Percentiles rank a stretch among this genome's conserved stretches.
phyloP scores from a whole-genome alignment of 1,140 invertebrate genomes.

The Musca domestica region DNA sequence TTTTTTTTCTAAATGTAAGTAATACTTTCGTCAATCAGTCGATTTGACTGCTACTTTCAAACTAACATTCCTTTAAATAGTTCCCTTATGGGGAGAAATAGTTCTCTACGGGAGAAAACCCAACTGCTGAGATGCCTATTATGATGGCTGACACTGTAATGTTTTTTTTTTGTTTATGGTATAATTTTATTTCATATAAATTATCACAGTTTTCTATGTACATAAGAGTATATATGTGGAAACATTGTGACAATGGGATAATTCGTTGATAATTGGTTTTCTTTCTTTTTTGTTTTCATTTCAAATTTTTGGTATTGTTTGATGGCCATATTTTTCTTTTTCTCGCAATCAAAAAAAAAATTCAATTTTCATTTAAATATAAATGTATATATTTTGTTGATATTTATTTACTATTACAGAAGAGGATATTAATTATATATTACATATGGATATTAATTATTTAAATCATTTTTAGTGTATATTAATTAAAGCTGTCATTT shows the following conservation, averaged over 20 bases:
- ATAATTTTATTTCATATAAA: too few relatives aligned
- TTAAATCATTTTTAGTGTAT: neutral
- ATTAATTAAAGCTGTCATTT: conserved; percentile 20
- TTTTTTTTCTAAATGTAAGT: too few relatives aligned
- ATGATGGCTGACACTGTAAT: neutral
- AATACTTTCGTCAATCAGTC: too few relatives aligned
- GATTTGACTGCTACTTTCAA: too few relatives aligned
- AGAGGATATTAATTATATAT: neutral
- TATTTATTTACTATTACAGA: conserved; percentile 3
- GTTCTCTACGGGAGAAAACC: neutral
- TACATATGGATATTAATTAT: neutral
- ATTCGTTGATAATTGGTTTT: conserved; percentile 15
- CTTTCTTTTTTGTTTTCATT: conserved; percentile 13
- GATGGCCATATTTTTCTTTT: neutral
- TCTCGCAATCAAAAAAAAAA: too few relatives aligned
- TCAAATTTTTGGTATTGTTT: neutral
- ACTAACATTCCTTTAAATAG: too few relatives aligned
- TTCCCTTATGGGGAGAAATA: conserved; percentile 2
- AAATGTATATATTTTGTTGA: neutral
- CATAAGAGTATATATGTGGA: conserved; percentile 31
- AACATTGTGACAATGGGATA: conserved; percentile 2
- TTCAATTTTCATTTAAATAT: neutral
- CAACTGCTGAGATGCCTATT: neutral
- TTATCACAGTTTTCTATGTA: conserved; percentile 53
- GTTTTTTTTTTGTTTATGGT: neutral